Base-by-base conservation (phyloP, 2,888 invertebrate genomes). In the Nomada hirtipes region DNA sequence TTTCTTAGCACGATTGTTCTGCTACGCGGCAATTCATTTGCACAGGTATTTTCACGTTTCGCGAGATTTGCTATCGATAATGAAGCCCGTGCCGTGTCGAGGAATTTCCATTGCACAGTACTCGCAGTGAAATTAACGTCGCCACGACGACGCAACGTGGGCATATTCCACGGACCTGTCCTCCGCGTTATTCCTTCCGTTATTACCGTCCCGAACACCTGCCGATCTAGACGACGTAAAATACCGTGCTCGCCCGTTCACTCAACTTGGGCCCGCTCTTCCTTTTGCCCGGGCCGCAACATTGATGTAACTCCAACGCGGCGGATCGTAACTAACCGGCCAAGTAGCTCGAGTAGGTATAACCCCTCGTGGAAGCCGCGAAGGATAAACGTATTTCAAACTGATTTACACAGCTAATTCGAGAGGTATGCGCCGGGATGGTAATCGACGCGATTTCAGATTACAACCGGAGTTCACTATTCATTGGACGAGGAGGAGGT, bases 381-480 rank as follows among this genome's bases (percentile, higher is more conserved):
- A 57, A 23, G 69, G 69, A 69, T 77, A 77, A 79, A 77, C 79
- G 79, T 79, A 79, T 77, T 47, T 79, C 78, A 79, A 70, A 52
- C 78, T 64, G 78, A 69, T 79, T 69, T 70, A 79, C 78, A 42
- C 77, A 64, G 78, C 23, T 69, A 75, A 68, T 78, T 57, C 77
- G 63, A 69, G n/a, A 63, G 74, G 67, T 44, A 68, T 47, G 77
- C 77, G 36, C 44, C 47, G 9, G 15, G 69, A 70, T 64, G 64
- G 20, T 64, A 69, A 79, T 79, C 78, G 68, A 69, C 64, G 78
- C 64, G 69, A 79, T 77, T 79, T 59, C n/a, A 59, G 69, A 79
- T 79, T 70, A 55, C 63, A 42, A 20, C 13, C 18, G 9, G 29
- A 63, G 55, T 63, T 57, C 68, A 18, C 68, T 55, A 57, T n/a